Evolutionary conservation across 1,140 invertebrate genomes (phyloP), one percentile per base, ranked within the genome.

Genomic region (Diabrotica virgifera): DNA sequence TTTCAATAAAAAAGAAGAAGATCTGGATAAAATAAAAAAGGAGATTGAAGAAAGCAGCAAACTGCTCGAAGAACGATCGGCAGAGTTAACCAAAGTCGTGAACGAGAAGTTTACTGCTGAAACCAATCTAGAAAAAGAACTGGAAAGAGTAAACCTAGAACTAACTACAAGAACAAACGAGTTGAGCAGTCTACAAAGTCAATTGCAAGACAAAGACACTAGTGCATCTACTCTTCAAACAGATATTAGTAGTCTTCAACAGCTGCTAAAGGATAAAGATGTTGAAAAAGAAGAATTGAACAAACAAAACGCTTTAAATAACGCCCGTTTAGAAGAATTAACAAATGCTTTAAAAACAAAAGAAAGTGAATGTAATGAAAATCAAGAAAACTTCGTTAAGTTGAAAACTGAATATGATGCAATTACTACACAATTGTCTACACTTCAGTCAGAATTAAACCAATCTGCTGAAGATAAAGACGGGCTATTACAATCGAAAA

Each of bases 111-210:
- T 63, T 6, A 63, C 62, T 13, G n/a, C 62, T 5, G 66, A 84
- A 78, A 74, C 80, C 10, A 78, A 74, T 67, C 73, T 81, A 36
- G 81, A 81, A 64, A 85, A 84, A 76, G 83, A 85, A 76, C 76
- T 82, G 52, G 82, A 84, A 9, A 83, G 82, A 76, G 69, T 84
- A 11, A 83, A 83, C 79, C 84, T 84, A 82, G 82, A 85, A 74
- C 67, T 84, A 8, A 84, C 82, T 73, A 78, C 80, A 55, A 84
- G 82, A 79, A 73, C 80, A 46, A 72, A 81, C 65, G 83, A 85
- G 73, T 72, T 80, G 58, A 83, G 85, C 76, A 80, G 79, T 65
- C 59, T 78, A 53, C 72, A 79, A 69, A 80, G 81, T 38, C 73
- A 79, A 10, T 82, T 84, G 59, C 81, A 76, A 64, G 80, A 82